Evolutionary conservation across 1,140 invertebrate genomes (phyloP), one percentile per base, ranked within the genome.

Genomic region (Drosophila elegans): DNA sequence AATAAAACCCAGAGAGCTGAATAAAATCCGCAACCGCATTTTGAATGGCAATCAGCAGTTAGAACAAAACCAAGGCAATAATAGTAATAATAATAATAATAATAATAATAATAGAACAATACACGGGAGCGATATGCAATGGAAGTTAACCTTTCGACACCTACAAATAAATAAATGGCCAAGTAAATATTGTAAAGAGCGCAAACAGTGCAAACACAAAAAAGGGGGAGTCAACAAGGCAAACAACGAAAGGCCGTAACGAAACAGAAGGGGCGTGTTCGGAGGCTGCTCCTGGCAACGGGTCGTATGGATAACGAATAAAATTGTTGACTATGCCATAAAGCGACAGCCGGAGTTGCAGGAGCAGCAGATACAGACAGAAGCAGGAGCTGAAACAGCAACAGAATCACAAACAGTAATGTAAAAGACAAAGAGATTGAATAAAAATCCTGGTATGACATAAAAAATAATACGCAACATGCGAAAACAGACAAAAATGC

Each of bases 131-230:
- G 56, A 78, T 71, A 71, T 61, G 61, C 60, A 74, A 59, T 59
- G 46, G 41, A 59, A 60, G 74, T 46, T 73, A 81, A 84, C 77
- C 73, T 84, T 77, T 81, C 74, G 78, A 81, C 82, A 85, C 82
- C 82, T 85, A 72, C 63, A 85, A 74, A 80, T 80, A 86, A 81
- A 86, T 85, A 86, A 83, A 84, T 85, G 72, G 67, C 55, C 64
- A 55, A 78, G 74, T 67, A 86, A 78, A 85, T 86, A 86, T 74
- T 81, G 74, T 57, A 78, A 69, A 78, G 57, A 62, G 38, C 64
- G 73, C 38, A 13, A 21, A 21, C 16, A 21, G 29, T 41, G 46
- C 64, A 86, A 85, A 78, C 68, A 85, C 13, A 55, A 51, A 74
- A 51, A 39, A 16, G 7, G 39, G 67, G 61, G 12, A 38, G 32